These are phyloP conservation scores for Campylorhamphus procurvoides DNA, from an alignment of 2,113 vertebrate genomes.

Conservation along the genomic window DNA sequence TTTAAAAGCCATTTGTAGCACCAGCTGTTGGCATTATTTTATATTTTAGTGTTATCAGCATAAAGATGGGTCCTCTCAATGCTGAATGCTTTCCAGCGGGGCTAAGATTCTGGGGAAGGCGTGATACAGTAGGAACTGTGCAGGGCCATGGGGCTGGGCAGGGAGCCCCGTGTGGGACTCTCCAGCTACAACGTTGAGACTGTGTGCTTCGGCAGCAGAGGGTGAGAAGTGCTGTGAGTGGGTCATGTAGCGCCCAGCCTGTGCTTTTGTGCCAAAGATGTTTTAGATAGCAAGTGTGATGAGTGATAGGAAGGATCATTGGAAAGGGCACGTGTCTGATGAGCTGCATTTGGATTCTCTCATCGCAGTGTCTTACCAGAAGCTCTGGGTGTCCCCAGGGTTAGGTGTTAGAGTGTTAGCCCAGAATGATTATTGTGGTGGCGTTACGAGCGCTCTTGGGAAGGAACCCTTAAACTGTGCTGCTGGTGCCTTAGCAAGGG, in stretches of 20 bases:
- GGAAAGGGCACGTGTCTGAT: not conserved
- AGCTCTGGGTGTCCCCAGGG: constrained; percentile 1
- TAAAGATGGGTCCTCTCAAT: constrained; percentile 81
- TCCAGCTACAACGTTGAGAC: not conserved
- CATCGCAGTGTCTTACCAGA: not conserved
- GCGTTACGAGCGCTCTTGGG: not conserved
- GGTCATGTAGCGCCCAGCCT: not conserved
- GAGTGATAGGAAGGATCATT: not conserved
- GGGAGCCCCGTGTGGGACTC: not conserved
- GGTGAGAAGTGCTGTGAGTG: not conserved
- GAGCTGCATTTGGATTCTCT: constrained; percentile 7
- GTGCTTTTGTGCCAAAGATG: not conserved
- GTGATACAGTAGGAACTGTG: not conserved
- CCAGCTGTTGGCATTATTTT: constrained; percentile 88
- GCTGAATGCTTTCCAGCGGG: constrained; percentile 78
- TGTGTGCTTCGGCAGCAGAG: not conserved
- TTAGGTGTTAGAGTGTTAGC: constrained; percentile 16
- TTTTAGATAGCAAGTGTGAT: not conserved
- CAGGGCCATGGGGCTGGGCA: not conserved
- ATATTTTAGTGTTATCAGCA: constrained; percentile 86
- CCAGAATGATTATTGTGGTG: constrained; percentile 20
- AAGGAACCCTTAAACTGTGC: constrained; percentile 24
- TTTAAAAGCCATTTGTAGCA: constrained; percentile 89
- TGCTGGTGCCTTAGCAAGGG: not conserved
- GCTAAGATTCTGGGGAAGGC: constrained; percentile 63